Conservation (phyloP, 2,797 vertebrate genomes). For the Onychomys leucogaster region DNA sequence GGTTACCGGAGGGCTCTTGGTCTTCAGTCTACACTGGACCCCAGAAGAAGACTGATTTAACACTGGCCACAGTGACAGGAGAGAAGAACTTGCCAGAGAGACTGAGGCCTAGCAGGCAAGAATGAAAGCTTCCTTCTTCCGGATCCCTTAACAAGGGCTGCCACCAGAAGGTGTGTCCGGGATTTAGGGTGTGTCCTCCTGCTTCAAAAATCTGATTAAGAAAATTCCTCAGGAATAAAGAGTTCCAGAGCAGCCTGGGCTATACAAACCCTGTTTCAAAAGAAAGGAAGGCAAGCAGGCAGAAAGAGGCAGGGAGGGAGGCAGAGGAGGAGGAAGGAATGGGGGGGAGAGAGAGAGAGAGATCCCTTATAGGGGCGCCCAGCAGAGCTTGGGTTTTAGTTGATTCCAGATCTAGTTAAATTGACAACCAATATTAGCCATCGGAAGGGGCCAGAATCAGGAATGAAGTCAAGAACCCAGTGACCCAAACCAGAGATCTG, state of each 20-base stretch:
- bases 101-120: background rate
- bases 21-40: background rate
- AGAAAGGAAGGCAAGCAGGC: background rate
- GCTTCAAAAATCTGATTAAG: background rate
- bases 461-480: background rate
- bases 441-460: conserved; percentile 8
- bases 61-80: too few species aligned
- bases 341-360: background rate
- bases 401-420: background rate
- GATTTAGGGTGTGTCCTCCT: background rate
- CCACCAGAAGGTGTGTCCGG: background rate
- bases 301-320: background rate
- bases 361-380: background rate
- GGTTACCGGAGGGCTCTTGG: background rate
- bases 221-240: background rate
- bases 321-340: rapidly evolving
- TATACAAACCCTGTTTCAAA: background rate
- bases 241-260: background rate
- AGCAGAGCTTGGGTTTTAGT: background rate
- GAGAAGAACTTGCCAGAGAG: background rate
- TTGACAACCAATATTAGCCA: background rate
- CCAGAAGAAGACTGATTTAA: background rate
- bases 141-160: background rate
- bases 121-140: background rate
- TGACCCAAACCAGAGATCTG: conserved; percentile 23